Evolutionary conservation across 37 sponge, comb jelly and placozoan species (phyloP).

Genomic region (Spongia lamella): DNA sequence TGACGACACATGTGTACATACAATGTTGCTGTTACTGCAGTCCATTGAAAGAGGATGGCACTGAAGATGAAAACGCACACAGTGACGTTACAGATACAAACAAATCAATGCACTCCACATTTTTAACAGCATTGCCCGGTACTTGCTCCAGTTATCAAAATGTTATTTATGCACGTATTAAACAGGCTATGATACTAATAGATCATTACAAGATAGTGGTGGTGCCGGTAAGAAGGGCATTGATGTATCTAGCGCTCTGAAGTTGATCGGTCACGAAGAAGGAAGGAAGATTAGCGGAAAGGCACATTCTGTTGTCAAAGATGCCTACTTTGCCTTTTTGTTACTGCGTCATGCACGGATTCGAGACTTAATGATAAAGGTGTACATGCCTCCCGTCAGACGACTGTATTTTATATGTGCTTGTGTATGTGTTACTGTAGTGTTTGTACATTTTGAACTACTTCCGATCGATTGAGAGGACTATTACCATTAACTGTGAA

Average conservation of each 20-base stretch:
- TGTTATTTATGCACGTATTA: neutral
- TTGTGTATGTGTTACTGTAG: conserved; percentile 31
- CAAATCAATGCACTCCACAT: too few species aligned
- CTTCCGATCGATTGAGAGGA: conserved; percentile 79
- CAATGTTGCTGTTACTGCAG: neutral
- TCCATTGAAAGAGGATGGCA: neutral
- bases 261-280: conserved; percentile 50
- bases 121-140: too few species aligned
- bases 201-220: neutral
- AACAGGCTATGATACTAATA: neutral
- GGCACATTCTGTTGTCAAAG: conserved; percentile 51
- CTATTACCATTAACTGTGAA: conserved; percentile 60
- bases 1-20: neutral
- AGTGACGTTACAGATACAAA: too few species aligned
- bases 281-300: conserved; percentile 48
- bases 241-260: conserved; percentile 53
- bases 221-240: neutral
- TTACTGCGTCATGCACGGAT: conserved; percentile 68
- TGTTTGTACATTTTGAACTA: conserved; percentile 73
- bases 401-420: neutral
- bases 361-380: conserved; percentile 67
- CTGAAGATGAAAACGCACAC: neutral
- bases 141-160: neutral
- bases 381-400: conserved; percentile 6
- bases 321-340: conserved; percentile 67